phyloP scores from a whole-genome alignment of 2,113 vertebrate genomes.

The Austrofundulus limnaeus region DNA sequence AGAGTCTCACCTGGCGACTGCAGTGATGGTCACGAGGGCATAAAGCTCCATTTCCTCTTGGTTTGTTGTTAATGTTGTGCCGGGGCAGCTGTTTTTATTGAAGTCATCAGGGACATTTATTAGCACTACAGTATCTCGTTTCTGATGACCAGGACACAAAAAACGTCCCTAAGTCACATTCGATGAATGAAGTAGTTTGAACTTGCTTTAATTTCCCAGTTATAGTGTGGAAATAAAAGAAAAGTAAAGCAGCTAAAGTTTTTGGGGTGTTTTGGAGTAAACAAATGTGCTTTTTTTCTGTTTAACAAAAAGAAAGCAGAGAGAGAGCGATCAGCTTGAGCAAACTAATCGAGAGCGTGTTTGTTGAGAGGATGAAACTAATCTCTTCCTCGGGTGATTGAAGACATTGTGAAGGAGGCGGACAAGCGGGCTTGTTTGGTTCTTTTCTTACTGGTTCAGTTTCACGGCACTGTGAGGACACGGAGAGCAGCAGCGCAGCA shows the following conservation, averaged over 20 bases:
- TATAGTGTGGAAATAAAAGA: neutral
- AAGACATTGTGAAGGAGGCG: conserved; percentile 41
- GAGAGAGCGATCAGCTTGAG: neutral
- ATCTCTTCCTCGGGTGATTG: conserved; percentile 15
- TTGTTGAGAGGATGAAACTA: neutral
- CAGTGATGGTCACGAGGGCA: conserved; percentile 1
- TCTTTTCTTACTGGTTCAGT: conserved; percentile 44
- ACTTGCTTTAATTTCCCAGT: neutral
- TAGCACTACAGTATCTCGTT: conserved; percentile 9
- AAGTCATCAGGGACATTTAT: conserved; percentile 8
- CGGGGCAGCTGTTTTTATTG: conserved; percentile 35
- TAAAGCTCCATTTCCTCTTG: conserved; percentile 10
- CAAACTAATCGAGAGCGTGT: neutral
- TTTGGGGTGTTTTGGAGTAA: too few species aligned
- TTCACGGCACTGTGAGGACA: conserved; percentile 56
- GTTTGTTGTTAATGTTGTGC: conserved; percentile 27
- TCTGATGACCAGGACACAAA: neutral
- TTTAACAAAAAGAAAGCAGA: too few species aligned
- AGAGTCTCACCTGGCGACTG: neutral
- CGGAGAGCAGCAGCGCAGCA: conserved; percentile 3
- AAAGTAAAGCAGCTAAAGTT: neutral
- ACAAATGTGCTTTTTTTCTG: neutral
- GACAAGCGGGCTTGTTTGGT: conserved; percentile 71
- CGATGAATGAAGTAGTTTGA: neutral
- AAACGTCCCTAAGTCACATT: conserved; percentile 11